phyloP scores from a whole-genome alignment of 2,888 invertebrate species.

The Ormyrus pomaceus region DNA sequence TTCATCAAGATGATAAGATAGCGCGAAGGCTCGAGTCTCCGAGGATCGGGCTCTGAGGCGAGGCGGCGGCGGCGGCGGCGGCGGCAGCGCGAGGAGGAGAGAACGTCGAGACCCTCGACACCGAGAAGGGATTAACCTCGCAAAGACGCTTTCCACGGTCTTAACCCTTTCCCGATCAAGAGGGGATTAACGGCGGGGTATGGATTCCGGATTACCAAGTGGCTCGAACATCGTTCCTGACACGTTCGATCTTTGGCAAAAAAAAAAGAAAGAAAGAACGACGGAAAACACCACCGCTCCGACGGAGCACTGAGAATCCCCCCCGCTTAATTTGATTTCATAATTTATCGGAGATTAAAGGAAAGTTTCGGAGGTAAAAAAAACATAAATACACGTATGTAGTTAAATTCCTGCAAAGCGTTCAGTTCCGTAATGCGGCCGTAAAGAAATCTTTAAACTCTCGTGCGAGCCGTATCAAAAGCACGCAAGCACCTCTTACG shows the following conservation, averaged over 20 bases:
- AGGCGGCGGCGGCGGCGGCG: not conserved
- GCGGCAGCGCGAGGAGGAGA: conserved; percentile 48
- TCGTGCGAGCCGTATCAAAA: not conserved
- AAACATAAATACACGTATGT: too few relatives aligned
- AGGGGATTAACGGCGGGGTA: conserved; percentile 63
- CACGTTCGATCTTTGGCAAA: conserved; percentile 45
- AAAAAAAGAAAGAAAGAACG: not conserved
- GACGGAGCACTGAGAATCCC: not conserved
- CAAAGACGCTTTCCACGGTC: conserved; percentile 63
- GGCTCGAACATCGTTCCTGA: conserved; percentile 46
- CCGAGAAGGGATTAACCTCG: conserved; percentile 57
- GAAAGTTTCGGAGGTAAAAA: too few relatives aligned
- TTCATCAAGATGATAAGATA: conserved; percentile 72
- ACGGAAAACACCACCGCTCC: too few relatives aligned
- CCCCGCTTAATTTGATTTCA: not conserved
- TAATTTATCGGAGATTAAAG: not conserved
- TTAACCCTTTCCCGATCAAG: conserved; percentile 68
- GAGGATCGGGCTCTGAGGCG: conserved; percentile 43
- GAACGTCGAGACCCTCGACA: conserved; percentile 57
- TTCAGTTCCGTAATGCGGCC: too few relatives aligned
- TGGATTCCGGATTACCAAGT: conserved; percentile 59
- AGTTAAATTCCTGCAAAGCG: too few relatives aligned
- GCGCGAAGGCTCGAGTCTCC: conserved; percentile 43
- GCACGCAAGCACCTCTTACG: not conserved
- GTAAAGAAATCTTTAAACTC: too few relatives aligned